Percentiles rank a stretch among this genome's conserved stretches.
Evolutionary conservation across 2,797 vertebrate species (phyloP).

Genomic region (Anguilla pacifica): DNA sequence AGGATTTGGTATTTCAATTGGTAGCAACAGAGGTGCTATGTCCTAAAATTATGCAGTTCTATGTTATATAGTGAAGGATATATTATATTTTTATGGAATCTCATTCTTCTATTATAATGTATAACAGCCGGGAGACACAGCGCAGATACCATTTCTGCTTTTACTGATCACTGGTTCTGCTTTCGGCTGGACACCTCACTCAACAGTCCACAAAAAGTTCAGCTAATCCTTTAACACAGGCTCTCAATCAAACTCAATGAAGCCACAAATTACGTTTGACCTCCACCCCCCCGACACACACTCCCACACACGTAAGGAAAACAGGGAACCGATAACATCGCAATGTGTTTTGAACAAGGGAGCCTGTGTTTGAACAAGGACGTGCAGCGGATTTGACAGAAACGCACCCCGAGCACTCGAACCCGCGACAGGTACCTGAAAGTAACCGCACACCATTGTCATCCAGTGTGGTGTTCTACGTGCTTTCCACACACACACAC

Average conservation of each 20-base stretch:
- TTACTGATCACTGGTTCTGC: neutral
- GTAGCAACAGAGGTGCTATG: neutral
- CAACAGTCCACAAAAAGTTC: neutral
- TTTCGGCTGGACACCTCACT: neutral
- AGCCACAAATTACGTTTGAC: neutral
- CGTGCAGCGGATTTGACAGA: neutral
- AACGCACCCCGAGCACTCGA: neutral
- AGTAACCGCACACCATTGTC: slow-evolving; percentile 18
- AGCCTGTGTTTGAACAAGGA: slow-evolving; percentile 1
- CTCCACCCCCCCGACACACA: no score
- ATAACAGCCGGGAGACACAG: neutral
- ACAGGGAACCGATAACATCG: neutral
- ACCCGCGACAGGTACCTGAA: neutral
- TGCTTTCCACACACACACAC: neutral
- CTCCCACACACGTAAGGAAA: neutral
- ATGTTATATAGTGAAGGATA: neutral
- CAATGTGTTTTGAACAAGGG: neutral
- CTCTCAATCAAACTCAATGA: neutral
- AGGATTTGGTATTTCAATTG: neutral
- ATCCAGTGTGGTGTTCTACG: neutral
- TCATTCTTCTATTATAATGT: neutral
- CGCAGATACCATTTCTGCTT: neutral
- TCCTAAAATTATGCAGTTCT: neutral
- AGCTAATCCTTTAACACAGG: neutral
- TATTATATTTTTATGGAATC: neutral